phyloP scores from a whole-genome alignment of 2,888 invertebrate species.

The Hyposoter didymator region DNA sequence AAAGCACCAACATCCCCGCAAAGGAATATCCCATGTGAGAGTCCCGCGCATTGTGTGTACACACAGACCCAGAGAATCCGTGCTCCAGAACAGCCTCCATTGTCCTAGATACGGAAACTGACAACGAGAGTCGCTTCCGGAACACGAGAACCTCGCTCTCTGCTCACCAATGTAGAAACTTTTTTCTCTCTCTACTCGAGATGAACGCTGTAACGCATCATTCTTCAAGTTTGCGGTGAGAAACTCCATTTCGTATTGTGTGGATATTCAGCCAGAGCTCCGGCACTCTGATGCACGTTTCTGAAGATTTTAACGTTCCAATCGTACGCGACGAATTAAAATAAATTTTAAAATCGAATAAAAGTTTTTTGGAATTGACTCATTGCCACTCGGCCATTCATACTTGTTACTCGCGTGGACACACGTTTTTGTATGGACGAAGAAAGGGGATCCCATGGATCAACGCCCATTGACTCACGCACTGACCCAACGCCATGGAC shows the following conservation, averaged over 20 bases:
- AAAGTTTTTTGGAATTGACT: slow-evolving; percentile 63
- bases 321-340: slow-evolving; percentile 28
- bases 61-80: slow-evolving; percentile 27
- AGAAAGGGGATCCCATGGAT: slow-evolving; percentile 39
- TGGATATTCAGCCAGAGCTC: slow-evolving; percentile 3
- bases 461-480: slow-evolving; percentile 78
- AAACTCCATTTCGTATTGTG: slow-evolving; percentile 32
- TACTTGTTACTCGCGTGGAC: slow-evolving; percentile 32
- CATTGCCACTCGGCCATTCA: slow-evolving; percentile 48
- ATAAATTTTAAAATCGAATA: slow-evolving; percentile 40
- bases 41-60: slow-evolving; percentile 66
- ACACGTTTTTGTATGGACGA: slow-evolving; percentile 20
- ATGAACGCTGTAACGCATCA: slow-evolving; percentile 28
- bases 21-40: slow-evolving; percentile 65
- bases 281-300: slow-evolving; percentile 21
- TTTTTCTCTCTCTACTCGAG: slow-evolving; percentile 24
- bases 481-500: slow-evolving; percentile 75
- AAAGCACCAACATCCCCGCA: slow-evolving; percentile 69
- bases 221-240: slow-evolving; percentile 65
- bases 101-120: slow-evolving; percentile 79
- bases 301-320: slow-evolving; percentile 38
- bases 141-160: slow-evolving; percentile 46
- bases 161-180: background rate
- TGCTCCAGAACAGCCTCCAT: slow-evolving; percentile 71
- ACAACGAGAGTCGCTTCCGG: slow-evolving; percentile 73